Conservation (phyloP, 2,113 vertebrate species). For the Bettongia penicillata region DNA sequence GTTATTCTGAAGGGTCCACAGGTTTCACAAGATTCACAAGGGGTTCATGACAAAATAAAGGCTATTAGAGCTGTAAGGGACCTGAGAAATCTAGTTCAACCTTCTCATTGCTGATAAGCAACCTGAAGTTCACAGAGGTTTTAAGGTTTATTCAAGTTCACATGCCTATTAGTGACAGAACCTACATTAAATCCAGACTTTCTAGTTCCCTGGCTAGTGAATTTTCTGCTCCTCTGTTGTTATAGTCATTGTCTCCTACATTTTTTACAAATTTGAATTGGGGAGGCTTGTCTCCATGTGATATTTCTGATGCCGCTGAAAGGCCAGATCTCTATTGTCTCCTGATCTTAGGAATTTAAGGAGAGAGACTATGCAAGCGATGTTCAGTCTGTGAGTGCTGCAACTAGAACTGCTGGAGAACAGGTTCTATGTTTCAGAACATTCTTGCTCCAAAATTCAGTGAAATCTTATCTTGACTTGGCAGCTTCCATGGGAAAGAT, state of each 20-base stretch:
- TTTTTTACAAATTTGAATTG: neutral
- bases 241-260: neutral
- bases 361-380: neutral
- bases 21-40: neutral
- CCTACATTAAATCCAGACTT: neutral
- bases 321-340: neutral
- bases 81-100: neutral
- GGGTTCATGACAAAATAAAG: neutral
- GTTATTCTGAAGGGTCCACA: neutral
- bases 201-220: neutral
- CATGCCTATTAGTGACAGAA: neutral
- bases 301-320: neutral
- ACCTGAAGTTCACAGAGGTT: neutral
- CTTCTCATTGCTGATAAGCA: neutral
- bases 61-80: neutral
- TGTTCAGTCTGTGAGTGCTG: neutral
- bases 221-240: neutral
- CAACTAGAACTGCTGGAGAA: neutral
- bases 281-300: neutral
- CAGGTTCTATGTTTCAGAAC: neutral
- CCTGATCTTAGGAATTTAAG: neutral
- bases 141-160: neutral
- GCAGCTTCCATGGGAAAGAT: neutral
- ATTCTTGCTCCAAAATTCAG: conserved; percentile 23
- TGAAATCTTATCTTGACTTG: neutral